Conservation (phyloP, 1,140 invertebrate species). For the Mesaphorura yosii region DNA sequence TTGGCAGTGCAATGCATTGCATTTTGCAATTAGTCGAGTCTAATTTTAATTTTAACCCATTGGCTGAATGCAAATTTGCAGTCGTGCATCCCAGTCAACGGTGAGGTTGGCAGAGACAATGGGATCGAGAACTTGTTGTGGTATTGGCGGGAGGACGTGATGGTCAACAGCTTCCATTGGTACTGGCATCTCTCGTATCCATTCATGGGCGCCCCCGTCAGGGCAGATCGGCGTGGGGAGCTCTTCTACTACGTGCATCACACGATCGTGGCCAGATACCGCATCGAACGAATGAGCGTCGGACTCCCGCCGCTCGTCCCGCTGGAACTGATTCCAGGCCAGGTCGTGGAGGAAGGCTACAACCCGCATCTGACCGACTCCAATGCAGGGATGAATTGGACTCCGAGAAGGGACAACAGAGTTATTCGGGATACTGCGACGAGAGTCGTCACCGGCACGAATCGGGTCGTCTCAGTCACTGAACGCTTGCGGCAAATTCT, state of each 20-base stretch:
- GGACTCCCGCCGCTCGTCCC: not conserved
- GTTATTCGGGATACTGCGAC: not conserved
- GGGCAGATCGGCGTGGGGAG: slow-evolving; percentile 2
- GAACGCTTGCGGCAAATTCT: not conserved
- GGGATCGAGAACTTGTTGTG: slow-evolving; percentile 5
- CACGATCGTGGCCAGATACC: slow-evolving; percentile 5
- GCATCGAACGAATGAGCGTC: slow-evolving; percentile 11
- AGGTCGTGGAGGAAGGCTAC: slow-evolving; percentile 4
- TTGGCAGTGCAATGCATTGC: too few relatives aligned
- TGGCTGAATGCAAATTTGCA: too few relatives aligned
- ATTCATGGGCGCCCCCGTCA: not conserved
- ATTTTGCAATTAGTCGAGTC: too few relatives aligned
- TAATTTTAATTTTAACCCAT: too few relatives aligned
- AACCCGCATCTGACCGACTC: slow-evolving; percentile 11
- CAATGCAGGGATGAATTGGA: slow-evolving; percentile 13
- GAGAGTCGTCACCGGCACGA: slow-evolving; percentile 14
- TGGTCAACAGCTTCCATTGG: slow-evolving; percentile 2
- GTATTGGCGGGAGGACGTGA: slow-evolving; percentile 9
- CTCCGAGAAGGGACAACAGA: not conserved
- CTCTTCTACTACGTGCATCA: slow-evolving; percentile 2
- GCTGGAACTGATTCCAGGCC: not conserved
- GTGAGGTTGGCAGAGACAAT: not conserved
- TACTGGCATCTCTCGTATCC: not conserved
- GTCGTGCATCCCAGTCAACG: not conserved
- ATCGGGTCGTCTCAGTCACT: not conserved